Base-by-base conservation (phyloP, 2,888 invertebrate genomes). In the Arge pagana region DNA sequence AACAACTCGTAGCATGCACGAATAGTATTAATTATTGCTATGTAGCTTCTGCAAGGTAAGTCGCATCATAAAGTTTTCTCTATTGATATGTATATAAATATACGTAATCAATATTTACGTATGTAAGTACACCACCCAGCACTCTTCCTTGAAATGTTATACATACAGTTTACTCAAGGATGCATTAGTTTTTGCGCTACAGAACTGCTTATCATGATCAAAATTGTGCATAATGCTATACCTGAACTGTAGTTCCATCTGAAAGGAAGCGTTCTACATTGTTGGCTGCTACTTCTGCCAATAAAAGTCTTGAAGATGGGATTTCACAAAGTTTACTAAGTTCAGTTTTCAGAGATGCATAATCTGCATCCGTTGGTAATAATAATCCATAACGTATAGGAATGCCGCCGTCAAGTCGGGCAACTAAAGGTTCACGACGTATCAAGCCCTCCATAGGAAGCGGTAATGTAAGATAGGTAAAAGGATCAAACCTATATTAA, bases 361-460 rank as follows among this genome's bases (percentile, higher is more conserved):
- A 90, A 39, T 87, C 88, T 55, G 89, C 90, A 62, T 93, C 93
- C 5, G 90, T 88, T 74, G 88, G 89, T 18, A 94, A 81, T 2
- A 92, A 82, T 54, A 94, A 80, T 1, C 93, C 94, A 74, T 93
- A 95, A 70, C 91, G 89, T 0, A 87, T 81, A 0, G 95, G 95
- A 42, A 88, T 85, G 13, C 88, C 86, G 0, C 93, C 94, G 74
- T 93, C 90, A 58, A 89, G 77, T n/a, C 85, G 78, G 51, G 90
- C 84, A 11, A 90, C 90, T 64, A 87, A 80, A 49, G 90, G 82
- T 72, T 91, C 90, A 62, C 88, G 82, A 57, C 90, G 83, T 41
- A 89, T 84, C 67, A 85, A 89, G 72, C 88, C 88, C 77, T 96
- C 95, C 83, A 95, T 90, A 16, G 95, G 95, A 64, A 96, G 80